A percentile compares a stretch with the other conserved stretches of the same genome.
phyloP scores from a whole-genome alignment of 2,797 vertebrate genomes.

The Pangasius larnaudii region DNA sequence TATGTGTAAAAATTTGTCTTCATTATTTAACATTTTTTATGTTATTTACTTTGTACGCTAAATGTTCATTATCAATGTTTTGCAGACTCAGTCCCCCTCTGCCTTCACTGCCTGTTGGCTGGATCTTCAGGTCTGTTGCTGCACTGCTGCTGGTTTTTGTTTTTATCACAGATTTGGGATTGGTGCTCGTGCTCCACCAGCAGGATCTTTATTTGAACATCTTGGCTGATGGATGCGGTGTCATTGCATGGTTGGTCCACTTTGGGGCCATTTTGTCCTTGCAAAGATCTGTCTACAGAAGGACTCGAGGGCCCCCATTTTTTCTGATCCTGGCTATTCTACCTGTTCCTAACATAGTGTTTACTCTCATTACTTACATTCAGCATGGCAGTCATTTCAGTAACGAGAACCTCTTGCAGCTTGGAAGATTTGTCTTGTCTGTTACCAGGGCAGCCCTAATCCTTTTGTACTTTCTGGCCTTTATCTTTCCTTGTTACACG shows the following conservation, averaged over 20 bases:
- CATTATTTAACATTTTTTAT: not conserved
- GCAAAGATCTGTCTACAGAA: conserved; percentile 68
- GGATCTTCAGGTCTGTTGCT: conserved; percentile 77
- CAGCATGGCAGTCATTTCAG: conserved; percentile 65
- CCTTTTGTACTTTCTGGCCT: conserved; percentile 79
- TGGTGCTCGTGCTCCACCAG: conserved; percentile 75
- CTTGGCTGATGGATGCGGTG: conserved; percentile 75
- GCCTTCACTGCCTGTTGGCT: conserved; percentile 72
- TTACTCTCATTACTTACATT: conserved; percentile 78
- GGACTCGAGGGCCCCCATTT: conserved; percentile 78
- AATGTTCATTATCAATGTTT: not conserved
- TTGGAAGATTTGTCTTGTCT: conserved; percentile 77
- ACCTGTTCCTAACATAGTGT: conserved; percentile 77
- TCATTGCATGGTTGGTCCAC: conserved; percentile 87
- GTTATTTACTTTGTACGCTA: not conserved
- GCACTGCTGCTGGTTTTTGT: conserved; percentile 76
- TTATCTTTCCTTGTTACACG: conserved; percentile 70
- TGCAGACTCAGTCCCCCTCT: conserved; percentile 60
- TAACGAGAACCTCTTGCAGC: conserved; percentile 65
- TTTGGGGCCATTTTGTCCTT: conserved; percentile 74
- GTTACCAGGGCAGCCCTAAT: conserved; percentile 74
- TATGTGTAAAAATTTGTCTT: not conserved
- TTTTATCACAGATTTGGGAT: conserved; percentile 73
- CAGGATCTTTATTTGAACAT: conserved; percentile 79
- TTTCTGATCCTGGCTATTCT: conserved; percentile 77